Conservation (phyloP, 1,140 invertebrate genomes). For the Drosophila asahinai region DNA sequence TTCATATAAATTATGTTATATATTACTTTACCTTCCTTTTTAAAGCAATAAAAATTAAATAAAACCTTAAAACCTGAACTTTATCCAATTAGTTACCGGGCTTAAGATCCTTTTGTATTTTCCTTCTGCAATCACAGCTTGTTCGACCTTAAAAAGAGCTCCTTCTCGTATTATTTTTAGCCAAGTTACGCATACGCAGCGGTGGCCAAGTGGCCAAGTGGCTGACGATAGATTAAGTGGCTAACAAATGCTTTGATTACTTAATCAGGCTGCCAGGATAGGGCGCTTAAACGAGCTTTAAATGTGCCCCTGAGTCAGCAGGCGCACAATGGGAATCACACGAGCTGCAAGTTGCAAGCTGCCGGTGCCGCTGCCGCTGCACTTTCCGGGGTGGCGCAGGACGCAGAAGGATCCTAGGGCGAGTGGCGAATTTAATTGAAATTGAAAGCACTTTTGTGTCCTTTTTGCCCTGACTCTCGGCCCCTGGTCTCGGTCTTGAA, state of each 20-base stretch:
- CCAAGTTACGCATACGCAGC: constrained; percentile 56
- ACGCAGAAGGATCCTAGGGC: constrained; percentile 8
- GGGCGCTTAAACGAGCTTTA: constrained; percentile 74
- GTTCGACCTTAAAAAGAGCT: constrained; percentile 4
- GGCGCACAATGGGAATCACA: constrained; percentile 44
- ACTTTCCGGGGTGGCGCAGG: constrained; percentile 24
- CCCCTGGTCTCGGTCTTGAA: not conserved
- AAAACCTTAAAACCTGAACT: too few species aligned
- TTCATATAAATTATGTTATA: too few species aligned
- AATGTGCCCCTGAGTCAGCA: constrained; percentile 82
- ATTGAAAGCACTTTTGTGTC: constrained; percentile 83
- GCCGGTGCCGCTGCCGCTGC: constrained; percentile 43
- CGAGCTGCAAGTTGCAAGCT: constrained; percentile 36
- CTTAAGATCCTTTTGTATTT: not conserved
- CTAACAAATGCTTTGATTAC: constrained; percentile 83
- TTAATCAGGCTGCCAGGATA: constrained; percentile 65
- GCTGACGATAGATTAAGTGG: constrained; percentile 75
- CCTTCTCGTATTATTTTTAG: constrained; percentile 8
- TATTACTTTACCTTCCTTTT: not conserved
- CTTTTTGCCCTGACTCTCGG: constrained; percentile 52
- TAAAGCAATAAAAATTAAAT: not conserved
- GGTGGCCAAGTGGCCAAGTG: constrained; percentile 70
- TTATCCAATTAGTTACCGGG: not conserved
- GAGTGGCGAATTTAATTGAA: constrained; percentile 81
- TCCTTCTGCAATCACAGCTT: constrained; percentile 17